Conservation (phyloP, 2,113 vertebrate genomes). For the Ptychochromis oligacanthus region DNA sequence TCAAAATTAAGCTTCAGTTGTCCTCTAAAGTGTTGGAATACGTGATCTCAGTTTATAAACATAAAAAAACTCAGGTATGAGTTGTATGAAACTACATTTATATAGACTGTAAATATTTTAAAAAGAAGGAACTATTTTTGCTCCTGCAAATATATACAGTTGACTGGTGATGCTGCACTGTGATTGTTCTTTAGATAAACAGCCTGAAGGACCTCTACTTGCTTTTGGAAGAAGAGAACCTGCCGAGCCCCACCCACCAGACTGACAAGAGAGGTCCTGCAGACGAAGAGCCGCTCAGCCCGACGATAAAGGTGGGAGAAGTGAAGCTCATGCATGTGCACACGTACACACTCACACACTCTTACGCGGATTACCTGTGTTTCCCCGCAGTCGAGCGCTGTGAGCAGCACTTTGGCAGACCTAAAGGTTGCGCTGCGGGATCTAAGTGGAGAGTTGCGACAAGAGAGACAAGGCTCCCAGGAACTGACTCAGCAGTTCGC, state of each 20-base stretch:
- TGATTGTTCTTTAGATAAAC: constrained; percentile 84
- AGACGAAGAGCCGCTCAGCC: constrained; percentile 84
- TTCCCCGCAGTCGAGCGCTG: constrained; percentile 84
- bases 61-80: too few species aligned
- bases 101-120: too few species aligned
- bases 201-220: constrained; percentile 95
- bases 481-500: constrained; percentile 97
- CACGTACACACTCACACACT: background rate
- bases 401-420: constrained; percentile 89
- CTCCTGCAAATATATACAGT: too few species aligned
- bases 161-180: background rate
- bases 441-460: constrained; percentile 89
- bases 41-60: background rate
- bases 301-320: constrained; percentile 72
- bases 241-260: constrained; percentile 81
- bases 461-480: constrained; percentile 88
- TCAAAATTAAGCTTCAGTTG: background rate
- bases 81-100: too few species aligned
- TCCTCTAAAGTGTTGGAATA: background rate
- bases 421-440: constrained; percentile 93
- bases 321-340: background rate
- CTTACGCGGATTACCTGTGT: background rate
- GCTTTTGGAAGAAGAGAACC: constrained; percentile 91
- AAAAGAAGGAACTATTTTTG: too few species aligned
- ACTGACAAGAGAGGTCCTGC: constrained; percentile 82